Conservation (phyloP, 2,888 invertebrate genomes). For the Mythimna albipuncta region DNA sequence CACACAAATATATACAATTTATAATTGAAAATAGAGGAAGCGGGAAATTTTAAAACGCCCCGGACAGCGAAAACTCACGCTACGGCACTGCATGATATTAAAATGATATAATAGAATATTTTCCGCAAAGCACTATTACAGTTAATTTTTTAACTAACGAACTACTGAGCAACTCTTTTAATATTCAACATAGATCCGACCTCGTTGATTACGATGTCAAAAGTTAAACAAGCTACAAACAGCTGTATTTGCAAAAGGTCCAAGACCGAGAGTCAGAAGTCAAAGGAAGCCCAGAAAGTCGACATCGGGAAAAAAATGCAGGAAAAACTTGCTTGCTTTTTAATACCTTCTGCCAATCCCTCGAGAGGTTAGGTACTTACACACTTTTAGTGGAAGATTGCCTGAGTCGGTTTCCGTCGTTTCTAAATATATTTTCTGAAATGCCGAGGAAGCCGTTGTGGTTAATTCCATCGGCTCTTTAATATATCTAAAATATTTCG, state of each 20-base stretch:
- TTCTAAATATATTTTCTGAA: no score
- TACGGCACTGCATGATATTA: not conserved
- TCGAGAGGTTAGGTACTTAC: slow-evolving; percentile 7
- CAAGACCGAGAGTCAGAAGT: slow-evolving; percentile 21
- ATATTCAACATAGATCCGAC: slow-evolving; percentile 21
- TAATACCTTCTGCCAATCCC: slow-evolving; percentile 14
- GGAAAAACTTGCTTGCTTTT: slow-evolving; percentile 26
- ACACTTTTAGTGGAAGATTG: not conserved
- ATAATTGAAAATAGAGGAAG: no score
- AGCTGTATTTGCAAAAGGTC: slow-evolving; percentile 34
- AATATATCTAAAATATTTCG: no score
- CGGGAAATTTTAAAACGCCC: no score
- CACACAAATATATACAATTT: no score
- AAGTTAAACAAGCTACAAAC: slow-evolving; percentile 44
- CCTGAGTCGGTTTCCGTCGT: not conserved
- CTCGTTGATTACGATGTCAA: slow-evolving; percentile 28
- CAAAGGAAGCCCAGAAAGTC: not conserved
- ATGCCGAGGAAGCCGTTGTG: no score
- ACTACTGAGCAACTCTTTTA: slow-evolving; percentile 17
- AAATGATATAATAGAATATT: not conserved
- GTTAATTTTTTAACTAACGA: not conserved
- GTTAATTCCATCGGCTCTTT: no score
- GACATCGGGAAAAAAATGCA: no score
- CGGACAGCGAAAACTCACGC: no score
- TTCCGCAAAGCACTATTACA: not conserved